phyloP scores from a whole-genome alignment of 2,797 vertebrate species.

The Xerus rutilus region DNA sequence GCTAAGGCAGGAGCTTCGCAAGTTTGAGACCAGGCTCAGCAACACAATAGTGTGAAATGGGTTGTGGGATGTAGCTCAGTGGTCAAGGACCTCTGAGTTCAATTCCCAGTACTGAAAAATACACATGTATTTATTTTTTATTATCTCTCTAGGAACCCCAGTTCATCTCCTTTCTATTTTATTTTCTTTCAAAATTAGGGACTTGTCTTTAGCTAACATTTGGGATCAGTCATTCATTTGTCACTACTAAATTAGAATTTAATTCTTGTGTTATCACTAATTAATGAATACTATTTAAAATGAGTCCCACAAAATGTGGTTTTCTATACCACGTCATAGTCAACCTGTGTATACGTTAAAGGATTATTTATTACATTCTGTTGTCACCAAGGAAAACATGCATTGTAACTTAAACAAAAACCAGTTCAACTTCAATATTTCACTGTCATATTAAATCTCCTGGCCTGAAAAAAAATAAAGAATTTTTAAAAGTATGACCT shows the following conservation, averaged over 20 bases:
- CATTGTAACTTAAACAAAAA: slow-evolving; percentile 52
- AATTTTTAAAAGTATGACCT: too few species aligned
- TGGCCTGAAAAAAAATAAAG: not conserved
- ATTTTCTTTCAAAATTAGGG: slow-evolving; percentile 10
- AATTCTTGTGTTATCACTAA: not conserved
- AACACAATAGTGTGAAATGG: too few species aligned
- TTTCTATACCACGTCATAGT: slow-evolving; percentile 10
- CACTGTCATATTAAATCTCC: slow-evolving; percentile 12
- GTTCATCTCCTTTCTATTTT: not conserved
- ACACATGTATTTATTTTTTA: not conserved
- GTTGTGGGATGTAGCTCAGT: too few species aligned
- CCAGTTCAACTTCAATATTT: not conserved
- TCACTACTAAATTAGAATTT: not conserved
- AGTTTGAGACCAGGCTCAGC: too few species aligned
- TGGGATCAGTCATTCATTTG: not conserved
- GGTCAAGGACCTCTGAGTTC: too few species aligned
- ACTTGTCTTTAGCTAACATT: slow-evolving; percentile 19
- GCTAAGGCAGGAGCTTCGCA: too few species aligned
- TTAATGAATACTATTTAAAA: not conserved
- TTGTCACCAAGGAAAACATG: slow-evolving; percentile 22
- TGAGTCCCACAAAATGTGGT: not conserved
- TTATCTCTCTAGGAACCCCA: not conserved
- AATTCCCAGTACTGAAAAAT: too few species aligned
- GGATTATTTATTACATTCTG: slow-evolving; percentile 10
- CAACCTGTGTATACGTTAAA: not conserved